Conservation (phyloP, 2,797 vertebrate genomes). For the Lophius americanus region DNA sequence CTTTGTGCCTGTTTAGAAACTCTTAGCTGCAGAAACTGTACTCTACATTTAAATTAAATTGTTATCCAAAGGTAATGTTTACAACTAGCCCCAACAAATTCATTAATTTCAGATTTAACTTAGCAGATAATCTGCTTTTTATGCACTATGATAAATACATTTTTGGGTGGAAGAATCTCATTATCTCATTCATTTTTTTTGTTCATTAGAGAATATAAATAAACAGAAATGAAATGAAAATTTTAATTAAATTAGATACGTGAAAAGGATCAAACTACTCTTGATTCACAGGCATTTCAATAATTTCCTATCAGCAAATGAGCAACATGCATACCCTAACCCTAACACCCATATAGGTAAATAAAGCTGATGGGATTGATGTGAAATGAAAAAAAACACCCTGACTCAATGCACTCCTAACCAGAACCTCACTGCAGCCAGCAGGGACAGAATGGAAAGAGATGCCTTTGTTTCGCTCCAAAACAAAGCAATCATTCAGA, state of each 20-base stretch:
- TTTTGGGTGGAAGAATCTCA: not conserved
- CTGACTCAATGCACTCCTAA: constrained; percentile 2
- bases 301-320: too few relatives aligned
- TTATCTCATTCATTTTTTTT: not conserved
- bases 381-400: constrained; percentile 8
- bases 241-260: not conserved
- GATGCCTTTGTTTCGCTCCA: constrained; percentile 54
- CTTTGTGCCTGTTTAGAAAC: too few relatives aligned
- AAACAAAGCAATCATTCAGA: constrained; percentile 67
- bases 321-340: too few relatives aligned
- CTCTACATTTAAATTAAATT: not conserved
- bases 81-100: not conserved
- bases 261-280: not conserved
- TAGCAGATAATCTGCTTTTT: too few relatives aligned
- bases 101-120: too few relatives aligned
- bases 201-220: not conserved
- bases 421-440: constrained; percentile 21
- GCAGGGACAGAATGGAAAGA: constrained; percentile 29
- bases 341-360: constrained; percentile 1
- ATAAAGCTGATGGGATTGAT: constrained; percentile 16
- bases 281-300: too few relatives aligned
- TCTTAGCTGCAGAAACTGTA: too few relatives aligned
- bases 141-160: not conserved
- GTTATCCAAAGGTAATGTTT: not conserved
- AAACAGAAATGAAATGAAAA: not conserved